A percentile compares a stretch with the other conserved stretches of the same genome.
These are phyloP conservation scores for Dendrophyllia cribrosa DNA, from an alignment of 64 coral and sea anemone genomes.

Conservation along the genomic window DNA sequence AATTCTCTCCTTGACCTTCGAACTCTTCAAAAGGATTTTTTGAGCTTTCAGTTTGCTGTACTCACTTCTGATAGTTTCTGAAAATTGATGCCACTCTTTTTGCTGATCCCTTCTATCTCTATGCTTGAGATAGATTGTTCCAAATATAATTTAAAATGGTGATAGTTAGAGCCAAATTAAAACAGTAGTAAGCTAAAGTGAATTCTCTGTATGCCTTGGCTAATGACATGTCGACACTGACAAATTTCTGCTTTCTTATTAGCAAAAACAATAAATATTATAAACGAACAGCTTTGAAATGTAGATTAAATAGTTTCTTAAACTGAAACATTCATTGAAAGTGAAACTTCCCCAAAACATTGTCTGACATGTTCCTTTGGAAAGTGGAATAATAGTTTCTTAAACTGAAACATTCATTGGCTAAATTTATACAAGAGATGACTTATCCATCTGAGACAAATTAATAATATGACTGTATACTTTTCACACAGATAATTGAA, in stretches of 20 bases:
- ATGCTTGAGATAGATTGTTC: background rate
- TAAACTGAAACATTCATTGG: too few species aligned
- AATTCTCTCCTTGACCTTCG: background rate
- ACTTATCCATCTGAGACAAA: too few species aligned
- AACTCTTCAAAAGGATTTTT: background rate
- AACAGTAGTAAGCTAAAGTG: conserved; percentile 3
- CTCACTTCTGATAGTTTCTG: background rate
- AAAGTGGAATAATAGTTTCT: too few species aligned
- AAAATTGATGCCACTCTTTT: conserved; percentile 18
- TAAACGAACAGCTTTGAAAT: too few species aligned
- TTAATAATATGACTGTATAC: too few species aligned
- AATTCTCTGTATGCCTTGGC: background rate
- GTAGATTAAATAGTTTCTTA: too few species aligned
- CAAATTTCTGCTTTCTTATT: background rate
- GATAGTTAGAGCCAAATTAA: background rate
- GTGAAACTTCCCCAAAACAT: too few species aligned
- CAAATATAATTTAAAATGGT: background rate
- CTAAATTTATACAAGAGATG: too few species aligned
- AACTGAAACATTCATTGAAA: too few species aligned
- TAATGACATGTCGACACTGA: background rate
- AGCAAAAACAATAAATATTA: too few species aligned
- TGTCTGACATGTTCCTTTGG: too few species aligned
- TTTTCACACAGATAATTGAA: too few species aligned
- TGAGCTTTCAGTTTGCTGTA: conserved; percentile 3
- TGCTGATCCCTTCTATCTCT: conserved; percentile 3